Base-by-base conservation (phyloP, 1,140 invertebrate species). In the Bombus ignitus region DNA sequence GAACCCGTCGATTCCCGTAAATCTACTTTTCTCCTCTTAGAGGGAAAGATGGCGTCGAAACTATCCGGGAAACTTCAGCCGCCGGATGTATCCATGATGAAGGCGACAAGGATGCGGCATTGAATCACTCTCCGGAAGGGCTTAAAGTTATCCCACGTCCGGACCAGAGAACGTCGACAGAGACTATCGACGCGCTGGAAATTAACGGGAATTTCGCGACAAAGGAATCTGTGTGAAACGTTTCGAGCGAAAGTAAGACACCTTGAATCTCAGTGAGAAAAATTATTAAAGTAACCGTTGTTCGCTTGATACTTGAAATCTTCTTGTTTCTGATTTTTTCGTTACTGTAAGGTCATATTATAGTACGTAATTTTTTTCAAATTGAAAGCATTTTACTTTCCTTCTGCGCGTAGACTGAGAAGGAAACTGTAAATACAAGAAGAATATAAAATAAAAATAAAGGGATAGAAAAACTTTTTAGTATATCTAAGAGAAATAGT, bases 1-100 rank as follows among this genome's bases (percentile, higher is more conserved):
- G 73, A 42, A 44, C 59, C 66, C 71, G 75, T 86, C 87, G 86
- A 87, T 91, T 83, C 86, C 76, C 76, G 47, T 91, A 89, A 89
- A 91, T 76, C 87, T 78, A 88, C 87, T 87, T 90, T 84, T 73
- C 42, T 25, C 42, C 62, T n/a, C 72, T 75, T 44, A 32, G 39
- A 39, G 71, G 39, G 42, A 39, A 77, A n/a, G 62, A n/a, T 57
- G 18, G 32, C 32, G 25, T 15, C 32, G 81, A 57, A 77, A 77
- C 73, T 83, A 76, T 57, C 42, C 62, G 28, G 59, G 8, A 83
- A 62, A 77, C 74, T 83, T 83, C 22, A 39, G 22, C 39, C 70
- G 71, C n/a, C 70, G 81, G 37, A 74, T 37, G 57, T 76, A 75
- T 74, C 57, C 72, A 5, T 37, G 81, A 76, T 39, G 81, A 83